Evolutionary conservation across 2,113 vertebrate species (phyloP).

Genomic region (Labrus mixtus): DNA sequence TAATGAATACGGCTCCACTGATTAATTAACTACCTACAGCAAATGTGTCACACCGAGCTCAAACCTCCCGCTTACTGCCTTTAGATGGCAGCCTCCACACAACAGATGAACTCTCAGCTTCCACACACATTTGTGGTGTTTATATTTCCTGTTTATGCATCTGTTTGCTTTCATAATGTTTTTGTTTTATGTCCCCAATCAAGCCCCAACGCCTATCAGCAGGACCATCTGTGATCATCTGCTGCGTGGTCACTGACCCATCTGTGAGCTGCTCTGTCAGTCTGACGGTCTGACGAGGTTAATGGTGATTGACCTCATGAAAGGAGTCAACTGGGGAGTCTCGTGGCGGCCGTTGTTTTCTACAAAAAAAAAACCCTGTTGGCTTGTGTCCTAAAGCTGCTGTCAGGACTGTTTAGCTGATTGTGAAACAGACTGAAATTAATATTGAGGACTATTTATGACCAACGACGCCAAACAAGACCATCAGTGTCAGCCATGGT

Average conservation of each 20-base stretch:
- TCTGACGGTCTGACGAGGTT: constrained; percentile 60
- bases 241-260: constrained; percentile 55
- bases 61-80: constrained; percentile 33
- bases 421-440: no score
- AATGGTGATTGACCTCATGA: constrained; percentile 59
- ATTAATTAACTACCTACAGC: constrained; percentile 43
- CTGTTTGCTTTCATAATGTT: constrained; percentile 35
- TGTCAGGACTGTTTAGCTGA: no score
- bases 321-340: constrained; percentile 46
- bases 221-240: constrained; percentile 65
- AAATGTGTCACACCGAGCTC: constrained; percentile 46
- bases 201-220: constrained; percentile 28
- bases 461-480: not conserved
- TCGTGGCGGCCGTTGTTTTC: constrained; percentile 19
- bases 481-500: no score
- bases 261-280: constrained; percentile 50
- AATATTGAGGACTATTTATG: no score
- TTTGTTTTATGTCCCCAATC: constrained; percentile 21
- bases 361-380: constrained; percentile 8
- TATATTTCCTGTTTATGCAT: constrained; percentile 19
- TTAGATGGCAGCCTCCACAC: constrained; percentile 51
- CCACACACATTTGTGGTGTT: constrained; percentile 21
- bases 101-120: constrained; percentile 2
- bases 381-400: not conserved
- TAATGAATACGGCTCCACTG: constrained; percentile 34